These are phyloP conservation scores for Polymixis flavicincta DNA, from an alignment of 2,888 invertebrate species.

Conservation along the genomic window DNA sequence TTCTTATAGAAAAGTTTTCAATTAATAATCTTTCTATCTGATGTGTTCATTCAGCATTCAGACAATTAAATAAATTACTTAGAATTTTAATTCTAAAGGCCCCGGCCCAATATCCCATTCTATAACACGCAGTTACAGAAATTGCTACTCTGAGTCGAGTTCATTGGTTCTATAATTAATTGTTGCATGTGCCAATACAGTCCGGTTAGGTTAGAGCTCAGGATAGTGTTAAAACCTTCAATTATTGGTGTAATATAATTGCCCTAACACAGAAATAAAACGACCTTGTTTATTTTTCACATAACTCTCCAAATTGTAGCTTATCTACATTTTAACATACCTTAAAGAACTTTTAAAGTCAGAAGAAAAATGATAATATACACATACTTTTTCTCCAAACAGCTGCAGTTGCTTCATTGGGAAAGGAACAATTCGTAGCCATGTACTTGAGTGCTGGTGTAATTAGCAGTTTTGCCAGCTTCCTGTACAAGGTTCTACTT, in stretches of 20 bases:
- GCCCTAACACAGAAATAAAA: neutral
- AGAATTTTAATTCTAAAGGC: neutral
- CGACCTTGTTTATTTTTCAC: neutral
- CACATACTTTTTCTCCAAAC: slow-evolving; percentile 63
- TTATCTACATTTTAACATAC: neutral
- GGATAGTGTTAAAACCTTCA: neutral
- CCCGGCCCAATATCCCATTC: neutral
- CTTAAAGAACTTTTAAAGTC: neutral
- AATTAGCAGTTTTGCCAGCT: slow-evolving; percentile 96
- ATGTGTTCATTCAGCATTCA: neutral
- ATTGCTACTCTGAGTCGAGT: neutral
- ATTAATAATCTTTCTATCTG: neutral
- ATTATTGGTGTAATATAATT: neutral
- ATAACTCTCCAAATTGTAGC: neutral
- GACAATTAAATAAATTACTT: neutral
- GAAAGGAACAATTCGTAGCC: slow-evolving; percentile 97
- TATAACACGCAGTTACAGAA: neutral
- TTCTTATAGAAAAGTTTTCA: neutral
- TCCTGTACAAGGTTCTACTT: slow-evolving; percentile 93
- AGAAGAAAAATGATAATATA: neutral
- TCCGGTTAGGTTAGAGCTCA: neutral
- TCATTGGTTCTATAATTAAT: neutral
- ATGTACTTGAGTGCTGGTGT: slow-evolving; percentile 97
- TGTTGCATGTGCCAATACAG: neutral
- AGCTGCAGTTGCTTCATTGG: slow-evolving; percentile 94